Percentiles rank a stretch among this genome's conserved stretches.
Conservation (phyloP, 2,113 vertebrate species). For the Nicator chloris region DNA sequence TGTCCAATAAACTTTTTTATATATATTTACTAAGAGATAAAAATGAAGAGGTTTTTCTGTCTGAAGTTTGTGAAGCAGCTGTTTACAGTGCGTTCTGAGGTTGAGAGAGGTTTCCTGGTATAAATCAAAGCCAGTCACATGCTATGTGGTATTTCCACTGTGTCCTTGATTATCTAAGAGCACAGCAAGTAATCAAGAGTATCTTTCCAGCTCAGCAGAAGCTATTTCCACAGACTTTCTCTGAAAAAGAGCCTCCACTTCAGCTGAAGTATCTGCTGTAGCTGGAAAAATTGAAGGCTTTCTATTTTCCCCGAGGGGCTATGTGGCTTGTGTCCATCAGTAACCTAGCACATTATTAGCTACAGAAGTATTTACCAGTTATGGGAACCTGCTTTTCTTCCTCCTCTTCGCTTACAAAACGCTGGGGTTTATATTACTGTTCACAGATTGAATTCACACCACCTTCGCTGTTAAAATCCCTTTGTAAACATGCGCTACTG, state of each 20-base stretch:
- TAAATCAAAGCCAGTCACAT: slow-evolving; percentile 45
- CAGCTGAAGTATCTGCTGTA: background rate
- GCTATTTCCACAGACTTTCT: slow-evolving; percentile 27
- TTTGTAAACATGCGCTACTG: background rate
- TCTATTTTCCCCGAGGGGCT: background rate
- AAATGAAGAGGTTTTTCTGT: background rate
- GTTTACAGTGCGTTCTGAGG: slow-evolving; percentile 6
- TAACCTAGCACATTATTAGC: slow-evolving; percentile 10
- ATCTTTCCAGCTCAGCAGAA: slow-evolving; percentile 46
- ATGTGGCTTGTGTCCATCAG: background rate
- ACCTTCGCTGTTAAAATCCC: background rate
- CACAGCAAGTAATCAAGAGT: slow-evolving; percentile 57
- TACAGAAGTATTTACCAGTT: background rate
- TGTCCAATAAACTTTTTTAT: background rate
- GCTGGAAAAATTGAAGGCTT: slow-evolving; percentile 27
- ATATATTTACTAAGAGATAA: background rate
- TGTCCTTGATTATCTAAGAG: slow-evolving; percentile 51
- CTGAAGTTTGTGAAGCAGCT: slow-evolving; percentile 48
- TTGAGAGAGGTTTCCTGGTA: slow-evolving; percentile 48
- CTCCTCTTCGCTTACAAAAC: background rate
- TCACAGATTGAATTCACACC: background rate
- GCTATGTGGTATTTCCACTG: slow-evolving; percentile 49
- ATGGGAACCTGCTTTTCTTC: background rate
- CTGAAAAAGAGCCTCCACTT: slow-evolving; percentile 18
- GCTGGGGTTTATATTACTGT: background rate